phyloP scores from a whole-genome alignment of 2,113 vertebrate genomes.

The Strigops habroptila region DNA sequence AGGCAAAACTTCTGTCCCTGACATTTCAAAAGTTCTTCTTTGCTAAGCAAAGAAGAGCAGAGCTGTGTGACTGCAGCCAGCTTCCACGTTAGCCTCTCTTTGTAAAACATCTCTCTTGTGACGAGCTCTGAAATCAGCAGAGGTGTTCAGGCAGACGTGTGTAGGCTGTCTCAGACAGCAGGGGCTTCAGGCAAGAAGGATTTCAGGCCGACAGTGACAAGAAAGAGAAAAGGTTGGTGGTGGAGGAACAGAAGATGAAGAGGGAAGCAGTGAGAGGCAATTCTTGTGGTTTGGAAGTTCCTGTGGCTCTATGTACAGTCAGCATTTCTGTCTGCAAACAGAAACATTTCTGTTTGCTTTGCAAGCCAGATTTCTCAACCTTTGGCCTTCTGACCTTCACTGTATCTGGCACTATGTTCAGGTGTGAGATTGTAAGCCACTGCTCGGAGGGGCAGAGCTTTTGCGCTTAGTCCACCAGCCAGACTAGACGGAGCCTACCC shows the following conservation, averaged over 20 bases:
- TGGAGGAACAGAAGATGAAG: conserved; percentile 61
- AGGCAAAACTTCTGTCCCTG: conserved; percentile 8
- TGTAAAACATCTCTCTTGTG: not conserved
- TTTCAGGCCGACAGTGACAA: conserved; percentile 41
- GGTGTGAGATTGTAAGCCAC: conserved; percentile 12
- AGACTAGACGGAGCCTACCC: not conserved
- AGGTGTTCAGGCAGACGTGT: conserved; percentile 23
- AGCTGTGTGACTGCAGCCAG: not conserved
- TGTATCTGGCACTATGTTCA: conserved; percentile 17
- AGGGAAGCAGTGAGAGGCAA: conserved; percentile 60
- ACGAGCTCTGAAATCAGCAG: not conserved
- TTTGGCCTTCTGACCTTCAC: conserved; percentile 62
- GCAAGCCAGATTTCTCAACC: conserved; percentile 62
- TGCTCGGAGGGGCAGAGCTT: not conserved
- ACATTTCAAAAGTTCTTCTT: conserved; percentile 23
- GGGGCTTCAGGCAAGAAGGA: conserved; percentile 62
- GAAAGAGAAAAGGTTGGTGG: conserved; percentile 41
- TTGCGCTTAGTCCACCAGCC: not conserved
- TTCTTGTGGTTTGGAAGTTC: conserved; percentile 69
- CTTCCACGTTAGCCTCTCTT: not conserved
- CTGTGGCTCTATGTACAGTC: conserved; percentile 65
- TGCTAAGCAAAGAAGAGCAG: no score
- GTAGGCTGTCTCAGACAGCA: conserved; percentile 58
- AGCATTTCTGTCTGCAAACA: conserved; percentile 65
- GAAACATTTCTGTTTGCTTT: conserved; percentile 60